phyloP scores from a whole-genome alignment of 37 sponge, comb jelly and placozoan genomes.

The Ephydatia muelleri region DNA sequence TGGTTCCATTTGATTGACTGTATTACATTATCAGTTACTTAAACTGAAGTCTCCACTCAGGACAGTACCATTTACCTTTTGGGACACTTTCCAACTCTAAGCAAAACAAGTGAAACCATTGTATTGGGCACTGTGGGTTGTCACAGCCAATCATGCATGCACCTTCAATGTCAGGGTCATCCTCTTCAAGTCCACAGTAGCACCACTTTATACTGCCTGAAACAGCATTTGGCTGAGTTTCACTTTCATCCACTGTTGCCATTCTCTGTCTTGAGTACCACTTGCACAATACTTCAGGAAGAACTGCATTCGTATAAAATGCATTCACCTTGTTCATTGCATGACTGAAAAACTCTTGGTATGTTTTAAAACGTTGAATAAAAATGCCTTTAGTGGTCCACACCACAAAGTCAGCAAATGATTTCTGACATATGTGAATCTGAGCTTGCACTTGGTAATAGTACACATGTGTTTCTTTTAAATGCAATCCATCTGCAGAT shows the following conservation, averaged over 20 bases:
- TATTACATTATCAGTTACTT: background rate
- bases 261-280: conserved; percentile 26
- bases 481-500: background rate
- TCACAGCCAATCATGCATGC: conserved; percentile 38
- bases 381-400: conserved; percentile 42
- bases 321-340: conserved; percentile 9
- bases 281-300: conserved; percentile 58
- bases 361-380: conserved; percentile 3
- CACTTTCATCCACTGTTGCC: background rate
- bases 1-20: background rate
- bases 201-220: background rate
- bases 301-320: conserved; percentile 11
- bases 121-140: conserved; percentile 20
- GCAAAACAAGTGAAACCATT: conserved; percentile 45
- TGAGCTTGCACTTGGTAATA: conserved; percentile 53
- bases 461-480: conserved; percentile 20
- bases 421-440: conserved; percentile 4
- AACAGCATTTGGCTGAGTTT: background rate
- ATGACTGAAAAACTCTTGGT: conserved; percentile 5
- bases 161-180: background rate
- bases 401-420: conserved; percentile 25
- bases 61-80: conserved; percentile 32
- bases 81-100: background rate
- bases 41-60: conserved; percentile 23
- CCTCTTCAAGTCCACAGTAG: conserved; percentile 17